Conservation (phyloP, 2,113 vertebrate genomes). For the Myotis davidii region DNA sequence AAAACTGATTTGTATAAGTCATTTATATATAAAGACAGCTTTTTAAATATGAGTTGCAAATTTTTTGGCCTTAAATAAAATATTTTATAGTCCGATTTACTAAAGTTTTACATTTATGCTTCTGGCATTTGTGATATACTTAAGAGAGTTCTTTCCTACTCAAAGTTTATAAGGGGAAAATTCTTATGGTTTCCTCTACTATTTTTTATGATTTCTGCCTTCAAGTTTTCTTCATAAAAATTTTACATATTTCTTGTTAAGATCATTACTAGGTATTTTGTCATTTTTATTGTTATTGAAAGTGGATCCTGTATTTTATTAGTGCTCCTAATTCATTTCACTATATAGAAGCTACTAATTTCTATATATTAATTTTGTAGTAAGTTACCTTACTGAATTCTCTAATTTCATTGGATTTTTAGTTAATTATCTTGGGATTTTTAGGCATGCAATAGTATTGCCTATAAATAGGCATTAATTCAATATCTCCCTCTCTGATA, state of each 20-base stretch:
- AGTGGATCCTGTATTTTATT: background rate
- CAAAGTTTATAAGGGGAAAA: background rate
- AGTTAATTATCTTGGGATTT: slow-evolving; percentile 23
- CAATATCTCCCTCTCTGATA: background rate
- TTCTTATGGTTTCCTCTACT: background rate
- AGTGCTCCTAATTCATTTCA: background rate
- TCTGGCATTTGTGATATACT: background rate
- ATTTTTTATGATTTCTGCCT: slow-evolving; percentile 3
- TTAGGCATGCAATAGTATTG: background rate
- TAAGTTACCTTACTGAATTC: slow-evolving; percentile 6
- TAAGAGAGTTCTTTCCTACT: background rate
- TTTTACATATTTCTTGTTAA: background rate
- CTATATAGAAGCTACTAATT: background rate
- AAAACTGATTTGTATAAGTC: background rate
- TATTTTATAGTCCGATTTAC: slow-evolving; percentile 26
- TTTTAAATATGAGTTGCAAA: slow-evolving; percentile 4
- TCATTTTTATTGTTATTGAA: slow-evolving; percentile 27
- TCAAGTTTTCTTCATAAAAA: slow-evolving; percentile 13
- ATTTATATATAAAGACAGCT: background rate
- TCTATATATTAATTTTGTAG: background rate
- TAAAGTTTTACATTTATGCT: background rate
- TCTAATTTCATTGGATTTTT: background rate
- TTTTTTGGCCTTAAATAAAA: background rate
- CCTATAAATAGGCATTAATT: background rate
- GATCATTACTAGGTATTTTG: slow-evolving; percentile 16